Base-by-base conservation (phyloP, 23 tunicate genomes). In the Diplosoma virens region DNA sequence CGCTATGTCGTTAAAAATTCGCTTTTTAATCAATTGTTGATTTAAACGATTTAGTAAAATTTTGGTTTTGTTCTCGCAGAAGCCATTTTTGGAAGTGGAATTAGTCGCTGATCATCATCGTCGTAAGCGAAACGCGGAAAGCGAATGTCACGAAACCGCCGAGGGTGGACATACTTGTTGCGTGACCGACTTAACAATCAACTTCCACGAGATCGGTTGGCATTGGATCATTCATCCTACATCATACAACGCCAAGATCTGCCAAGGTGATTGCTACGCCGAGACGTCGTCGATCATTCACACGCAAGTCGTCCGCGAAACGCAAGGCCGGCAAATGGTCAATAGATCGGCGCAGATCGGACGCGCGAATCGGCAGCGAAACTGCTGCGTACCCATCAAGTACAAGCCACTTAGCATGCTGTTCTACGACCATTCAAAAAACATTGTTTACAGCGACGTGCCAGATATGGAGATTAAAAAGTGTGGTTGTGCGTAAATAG, bases 191-290 rank as follows among this genome's bases (percentile, higher is more conserved):
- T 53, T 89, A 16, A 70, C 35, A 33, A 71, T 89, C 0, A 58
- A 77, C 59, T 89, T 89, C 48, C 37, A 71, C 25, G 63, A 65
- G 4, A 71, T 82, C 53, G 96, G 96, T 16, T 89, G 96, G 96
- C 76, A 77, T 48, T 89, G 87, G 87, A 82, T 89, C 34, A 89
- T 89, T 7, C 67, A 33, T 33, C 96, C 96, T 0, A 28, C 23
- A 1, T 30, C 67, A 23, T 89, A 76, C 79, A 67, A 78, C 63
- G 86, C 96, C 1, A 48, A 61, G 46, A 59, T 76, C 46, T 89
- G 96, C 26, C 65, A 77, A 30, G 96, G 96, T n/a, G 96, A 89
- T 21, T 89, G 96, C 77, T 24, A 48, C 11, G 32, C 27, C 29
- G 35, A 82, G 69, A 64, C 47, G 32, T 32, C 77, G 33, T 48